Percentiles rank a stretch among this genome's conserved stretches.
phyloP scores from a whole-genome alignment of 1,140 invertebrate species.

The Lasaia peninsularis region DNA sequence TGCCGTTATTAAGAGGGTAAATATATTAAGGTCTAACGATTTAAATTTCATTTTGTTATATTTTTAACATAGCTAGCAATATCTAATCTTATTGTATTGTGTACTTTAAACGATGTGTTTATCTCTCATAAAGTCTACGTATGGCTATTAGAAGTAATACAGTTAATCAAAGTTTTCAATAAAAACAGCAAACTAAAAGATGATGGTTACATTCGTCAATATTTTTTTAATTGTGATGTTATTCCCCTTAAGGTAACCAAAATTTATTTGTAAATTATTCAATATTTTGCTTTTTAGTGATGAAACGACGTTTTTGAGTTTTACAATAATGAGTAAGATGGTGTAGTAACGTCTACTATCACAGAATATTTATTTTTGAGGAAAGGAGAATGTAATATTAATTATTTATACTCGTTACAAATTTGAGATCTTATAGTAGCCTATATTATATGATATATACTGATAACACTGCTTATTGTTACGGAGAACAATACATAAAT shows the following conservation, averaged over 20 bases:
- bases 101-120: neutral
- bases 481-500: conserved; percentile 6
- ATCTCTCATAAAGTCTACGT: no score
- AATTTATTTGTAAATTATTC: neutral
- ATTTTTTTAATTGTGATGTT: neutral
- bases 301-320: conserved; percentile 12
- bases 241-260: neutral
- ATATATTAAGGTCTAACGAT: conserved; percentile 11
- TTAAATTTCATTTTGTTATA: no score
- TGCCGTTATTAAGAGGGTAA: neutral
- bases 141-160: no score
- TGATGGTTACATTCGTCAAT: neutral
- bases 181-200: no score
- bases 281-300: conserved; percentile 6
- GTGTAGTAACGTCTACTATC: conserved; percentile 75
- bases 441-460: conserved; percentile 27
- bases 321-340: conserved; percentile 62
- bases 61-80: conserved; percentile 11
- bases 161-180: no score
- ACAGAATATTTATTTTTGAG: conserved; percentile 71
- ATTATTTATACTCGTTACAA: neutral
- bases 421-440: conserved; percentile 25
- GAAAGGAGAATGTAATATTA: conserved; percentile 39
- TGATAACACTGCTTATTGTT: conserved; percentile 13
- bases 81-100: conserved; percentile 3